Base-by-base conservation (phyloP, 2,888 invertebrate genomes). In the Lasioglossum villosulum region DNA sequence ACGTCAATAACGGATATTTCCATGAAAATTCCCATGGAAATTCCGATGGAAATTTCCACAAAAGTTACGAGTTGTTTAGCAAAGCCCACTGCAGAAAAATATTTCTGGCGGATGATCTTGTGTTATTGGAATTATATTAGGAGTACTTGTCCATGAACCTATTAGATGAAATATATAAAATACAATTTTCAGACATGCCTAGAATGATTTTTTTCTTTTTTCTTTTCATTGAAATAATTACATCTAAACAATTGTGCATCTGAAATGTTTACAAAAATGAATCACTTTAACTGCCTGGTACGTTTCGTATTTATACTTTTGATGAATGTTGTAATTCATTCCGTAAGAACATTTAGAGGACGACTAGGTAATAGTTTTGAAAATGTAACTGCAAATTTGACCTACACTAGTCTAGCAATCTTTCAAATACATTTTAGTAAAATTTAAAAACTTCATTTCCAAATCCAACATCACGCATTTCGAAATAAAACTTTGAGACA, bases 1-100 rank as follows among this genome's bases (percentile, higher is more conserved):
- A 30, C 56, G 68, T 45, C 56, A 84, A 84, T 84, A 59, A 84
- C 59, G 74, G 39, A 75, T 70, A 74, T 83, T 78, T 75, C 59
- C 73, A 48, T 19, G 63, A 12, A n/a, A 56, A 74, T 83, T 75
- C 74, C 39, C 66, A 68, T 27, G n/a, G n/a, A n/a, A n/a, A n/a
- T n/a, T n/a, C n/a, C n/a, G n/a, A n/a, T n/a, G 27, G 23, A 23
- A 52, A 52, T 52, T 52, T 52, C 27, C 14, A 27, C 27, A 2
- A 14, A 30, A 30, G 30, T 19, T 19, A 30, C 19, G 19, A 16
- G 14, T 63, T 34, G 19, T 63, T 19, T 0, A 16, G 5, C 63
- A 19, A 16, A 63, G 30, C 19, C 30, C 30, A 30, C 3, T 63
- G 30, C 63, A 19, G 16, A 34, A 30, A 30, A 30, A 63, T 34